A percentile compares a stretch with the other conserved stretches of the same genome.
phyloP scores from a whole-genome alignment of 2,888 invertebrate genomes.

The Monopis laevigella region DNA sequence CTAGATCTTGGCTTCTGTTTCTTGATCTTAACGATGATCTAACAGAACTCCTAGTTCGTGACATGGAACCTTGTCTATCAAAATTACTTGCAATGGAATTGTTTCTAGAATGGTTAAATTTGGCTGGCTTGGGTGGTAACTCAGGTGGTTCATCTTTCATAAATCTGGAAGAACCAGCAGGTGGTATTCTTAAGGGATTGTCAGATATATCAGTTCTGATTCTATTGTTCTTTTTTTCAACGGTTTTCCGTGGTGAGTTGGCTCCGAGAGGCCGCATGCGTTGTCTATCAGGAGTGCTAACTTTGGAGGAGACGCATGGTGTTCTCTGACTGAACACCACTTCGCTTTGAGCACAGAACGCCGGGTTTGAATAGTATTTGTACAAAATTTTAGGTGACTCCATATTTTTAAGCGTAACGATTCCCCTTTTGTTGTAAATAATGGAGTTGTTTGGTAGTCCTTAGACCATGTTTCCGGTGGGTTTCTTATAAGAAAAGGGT shows the following conservation, averaged over 20 bases:
- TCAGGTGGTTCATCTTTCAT: slow-evolving; percentile 48
- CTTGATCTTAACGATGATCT: slow-evolving; percentile 44
- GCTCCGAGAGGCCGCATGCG: slow-evolving; percentile 53
- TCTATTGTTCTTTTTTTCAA: slow-evolving; percentile 43
- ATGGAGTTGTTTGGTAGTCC: slow-evolving; percentile 17
- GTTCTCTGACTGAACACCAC: slow-evolving; percentile 54
- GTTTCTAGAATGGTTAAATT: slow-evolving; percentile 34
- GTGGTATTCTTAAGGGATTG: slow-evolving; percentile 49
- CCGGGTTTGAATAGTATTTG: slow-evolving; percentile 81
- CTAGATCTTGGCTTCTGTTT: slow-evolving; percentile 51
- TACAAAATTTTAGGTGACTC: slow-evolving; percentile 62
- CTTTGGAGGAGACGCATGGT: slow-evolving; percentile 34
- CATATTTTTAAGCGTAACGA: slow-evolving; percentile 66
- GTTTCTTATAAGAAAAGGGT: slow-evolving; percentile 37
- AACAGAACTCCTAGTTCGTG: slow-evolving; percentile 38
- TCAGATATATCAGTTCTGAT: slow-evolving; percentile 57
- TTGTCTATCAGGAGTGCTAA: slow-evolving; percentile 35
- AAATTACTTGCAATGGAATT: slow-evolving; percentile 30
- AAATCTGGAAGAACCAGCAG: slow-evolving; percentile 29
- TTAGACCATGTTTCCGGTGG: slow-evolving; percentile 34
- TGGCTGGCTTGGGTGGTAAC: slow-evolving; percentile 50
- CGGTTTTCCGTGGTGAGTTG: slow-evolving; percentile 51
- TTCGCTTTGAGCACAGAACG: slow-evolving; percentile 82
- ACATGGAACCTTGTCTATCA: slow-evolving; percentile 50
- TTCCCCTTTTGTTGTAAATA: slow-evolving; percentile 23